Evolutionary conservation across 2,888 invertebrate genomes (phyloP).

Genomic region (Tetragnatha montana): DNA sequence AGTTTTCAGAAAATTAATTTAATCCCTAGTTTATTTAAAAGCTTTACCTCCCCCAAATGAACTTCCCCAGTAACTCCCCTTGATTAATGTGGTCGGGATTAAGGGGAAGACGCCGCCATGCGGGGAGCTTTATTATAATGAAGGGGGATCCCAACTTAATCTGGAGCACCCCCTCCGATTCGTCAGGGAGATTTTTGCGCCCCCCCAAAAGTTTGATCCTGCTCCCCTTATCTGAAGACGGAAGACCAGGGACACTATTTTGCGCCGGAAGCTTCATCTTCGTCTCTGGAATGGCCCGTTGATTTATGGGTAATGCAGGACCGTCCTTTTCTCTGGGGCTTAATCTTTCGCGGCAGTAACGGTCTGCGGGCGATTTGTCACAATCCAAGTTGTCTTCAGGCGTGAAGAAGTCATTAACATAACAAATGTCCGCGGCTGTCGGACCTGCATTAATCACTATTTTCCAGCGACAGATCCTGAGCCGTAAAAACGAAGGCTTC

Average conservation of each 20-base stretch:
- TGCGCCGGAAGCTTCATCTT: slow-evolving; percentile 58
- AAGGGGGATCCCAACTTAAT: slow-evolving; percentile 58
- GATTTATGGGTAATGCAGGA: slow-evolving; percentile 62
- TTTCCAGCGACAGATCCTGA: slow-evolving; percentile 56
- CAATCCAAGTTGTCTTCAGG: slow-evolving; percentile 69
- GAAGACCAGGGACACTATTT: slow-evolving; percentile 47
- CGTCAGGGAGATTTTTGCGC: slow-evolving; percentile 67
- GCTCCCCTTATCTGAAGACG: slow-evolving; percentile 47
- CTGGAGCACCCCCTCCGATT: slow-evolving; percentile 59
- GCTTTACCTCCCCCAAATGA: slow-evolving; percentile 54
- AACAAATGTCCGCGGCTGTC: slow-evolving; percentile 66
- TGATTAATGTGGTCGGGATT: slow-evolving; percentile 64
- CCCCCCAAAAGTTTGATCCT: slow-evolving; percentile 52
- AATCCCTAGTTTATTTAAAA: slow-evolving; percentile 67
- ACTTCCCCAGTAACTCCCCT: slow-evolving; percentile 55
- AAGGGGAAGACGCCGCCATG: slow-evolving; percentile 43
- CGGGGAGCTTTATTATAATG: slow-evolving; percentile 62
- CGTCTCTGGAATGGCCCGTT: slow-evolving; percentile 57
- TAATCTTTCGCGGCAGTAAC: slow-evolving; percentile 69
- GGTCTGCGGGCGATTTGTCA: slow-evolving; percentile 66
- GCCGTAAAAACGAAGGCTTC: slow-evolving; percentile 47
- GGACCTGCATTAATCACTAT: slow-evolving; percentile 56
- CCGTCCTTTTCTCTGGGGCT: slow-evolving; percentile 63
- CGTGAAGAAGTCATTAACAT: slow-evolving; percentile 69
- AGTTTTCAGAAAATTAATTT: slow-evolving; percentile 62